Percentiles rank a stretch among this genome's conserved stretches.
Conservation (phyloP, 1,140 invertebrate genomes). For the Cydia strobilella region DNA sequence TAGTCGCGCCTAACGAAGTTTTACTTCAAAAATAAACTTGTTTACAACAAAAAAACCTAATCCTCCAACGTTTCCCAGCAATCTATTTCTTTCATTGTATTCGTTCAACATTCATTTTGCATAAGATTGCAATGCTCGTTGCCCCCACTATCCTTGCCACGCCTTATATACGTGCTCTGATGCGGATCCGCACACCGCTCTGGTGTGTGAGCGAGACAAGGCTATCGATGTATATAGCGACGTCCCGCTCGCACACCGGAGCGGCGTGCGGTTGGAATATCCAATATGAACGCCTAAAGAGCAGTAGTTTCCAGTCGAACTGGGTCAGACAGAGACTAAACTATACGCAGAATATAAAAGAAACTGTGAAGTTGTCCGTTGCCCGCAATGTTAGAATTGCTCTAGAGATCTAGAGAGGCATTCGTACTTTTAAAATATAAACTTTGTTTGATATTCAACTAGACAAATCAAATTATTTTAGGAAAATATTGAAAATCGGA, state of each 20-base stretch:
- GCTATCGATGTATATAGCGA: no score
- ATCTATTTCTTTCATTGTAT: constrained; percentile 3
- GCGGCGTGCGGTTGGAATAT: no score
- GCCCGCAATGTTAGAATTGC: constrained; percentile 9
- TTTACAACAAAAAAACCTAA: neutral
- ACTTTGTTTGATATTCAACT: neutral
- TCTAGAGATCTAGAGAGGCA: neutral
- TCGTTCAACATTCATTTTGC: neutral
- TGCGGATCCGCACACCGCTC: neutral
- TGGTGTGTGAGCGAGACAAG: no score
- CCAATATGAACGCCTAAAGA: neutral
- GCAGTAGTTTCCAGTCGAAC: constrained; percentile 8
- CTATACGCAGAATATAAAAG: constrained; percentile 27
- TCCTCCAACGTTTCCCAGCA: neutral
- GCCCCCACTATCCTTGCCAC: neutral
- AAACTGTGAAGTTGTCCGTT: neutral
- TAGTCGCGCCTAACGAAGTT: no score
- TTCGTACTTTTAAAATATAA: neutral
- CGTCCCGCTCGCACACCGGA: no score
- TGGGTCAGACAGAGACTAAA: constrained; percentile 17
- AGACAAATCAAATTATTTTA: no score
- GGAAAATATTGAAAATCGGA: no score
- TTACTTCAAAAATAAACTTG: no score
- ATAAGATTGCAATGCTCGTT: neutral
- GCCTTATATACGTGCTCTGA: neutral